Conservation (phyloP, 2,797 vertebrate species). For the Hybognathus amarus region DNA sequence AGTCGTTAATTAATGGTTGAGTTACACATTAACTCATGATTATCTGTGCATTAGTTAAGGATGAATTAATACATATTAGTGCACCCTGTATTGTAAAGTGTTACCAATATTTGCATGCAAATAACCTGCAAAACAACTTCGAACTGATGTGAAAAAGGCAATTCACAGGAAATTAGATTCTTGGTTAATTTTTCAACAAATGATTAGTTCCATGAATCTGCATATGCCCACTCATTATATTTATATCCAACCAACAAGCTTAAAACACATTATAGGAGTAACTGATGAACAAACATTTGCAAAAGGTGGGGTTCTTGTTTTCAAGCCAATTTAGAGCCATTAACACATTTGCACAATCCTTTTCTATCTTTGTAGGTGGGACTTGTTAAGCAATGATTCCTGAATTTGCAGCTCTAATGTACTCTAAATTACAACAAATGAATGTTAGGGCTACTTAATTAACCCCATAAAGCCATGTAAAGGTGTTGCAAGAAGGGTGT, state of each 20-base stretch:
- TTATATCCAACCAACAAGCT: neutral
- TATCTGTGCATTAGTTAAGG: too few relatives aligned
- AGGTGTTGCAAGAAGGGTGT: neutral
- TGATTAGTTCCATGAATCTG: neutral
- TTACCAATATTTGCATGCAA: conserved; percentile 1
- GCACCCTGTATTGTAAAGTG: too few relatives aligned
- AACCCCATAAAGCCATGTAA: neutral
- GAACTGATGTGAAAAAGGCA: neutral
- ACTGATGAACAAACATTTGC: conserved; percentile 8
- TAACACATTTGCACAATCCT: conserved; percentile 12
- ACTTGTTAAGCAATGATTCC: conserved; percentile 20
- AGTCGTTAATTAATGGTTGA: too few relatives aligned
- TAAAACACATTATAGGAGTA: neutral
- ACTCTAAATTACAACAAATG: neutral
- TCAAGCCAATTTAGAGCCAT: conserved; percentile 13
- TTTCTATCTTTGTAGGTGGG: conserved; percentile 5
- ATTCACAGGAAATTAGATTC: neutral
- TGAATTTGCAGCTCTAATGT: neutral
- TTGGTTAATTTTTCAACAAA: neutral
- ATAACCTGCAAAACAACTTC: neutral
- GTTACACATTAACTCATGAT: too few relatives aligned
- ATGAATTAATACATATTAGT: too few relatives aligned
- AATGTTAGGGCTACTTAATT: neutral
- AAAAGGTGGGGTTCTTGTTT: conserved; percentile 25
- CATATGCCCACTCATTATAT: neutral